Evolutionary conservation across 2,888 invertebrate genomes (phyloP), one percentile per base, ranked within the genome.

Genomic region (Gisinianus flammeolus): DNA sequence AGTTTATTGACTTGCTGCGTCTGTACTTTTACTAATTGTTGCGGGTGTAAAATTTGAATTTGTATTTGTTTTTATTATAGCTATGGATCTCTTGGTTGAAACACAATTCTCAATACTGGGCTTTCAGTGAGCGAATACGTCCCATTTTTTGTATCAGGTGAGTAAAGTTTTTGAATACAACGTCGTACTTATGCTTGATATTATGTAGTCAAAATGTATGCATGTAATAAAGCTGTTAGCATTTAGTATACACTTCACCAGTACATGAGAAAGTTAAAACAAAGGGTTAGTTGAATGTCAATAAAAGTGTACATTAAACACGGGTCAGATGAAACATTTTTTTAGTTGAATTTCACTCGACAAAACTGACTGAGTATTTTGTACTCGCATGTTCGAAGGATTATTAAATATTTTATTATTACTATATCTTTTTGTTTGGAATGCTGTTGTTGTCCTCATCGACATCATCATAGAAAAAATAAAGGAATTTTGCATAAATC

Each of bases 81-180:
- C 24, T 79, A 22, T 79, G 79, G 79, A 68, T 64, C 19, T 75
- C 68, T 6, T 79, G 79, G 79, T 22, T 77, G 24, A 71, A 71
- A 16, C 62, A 44, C 28, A 70, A 77, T 66, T 66, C 70, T 26
- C 62, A 77, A 26, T 62, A 71, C 19, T 77, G 77, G 77, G 70
- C 52, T 22, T 71, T 62, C 19, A 66, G 22, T 10, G 71, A 44
- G 22, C 1, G 77, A 26, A 64, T 28, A 44, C 35, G 77, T n/a
- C 77, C 77, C 10, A 35, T 77, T 52, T 77, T 77, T 52, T 71
- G 56, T 64, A 31, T 69, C 12, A 76, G 76, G 76, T 76, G n/a
- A 44, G 72, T 56, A 31, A 68, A 35, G 22, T 68, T 64, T 33
- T 8, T 33, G 12, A 19, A 2, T 68, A 22, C 0, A 5, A 3